Base-by-base conservation (phyloP, 2,888 invertebrate species). In the Cerceris ruficornis region DNA sequence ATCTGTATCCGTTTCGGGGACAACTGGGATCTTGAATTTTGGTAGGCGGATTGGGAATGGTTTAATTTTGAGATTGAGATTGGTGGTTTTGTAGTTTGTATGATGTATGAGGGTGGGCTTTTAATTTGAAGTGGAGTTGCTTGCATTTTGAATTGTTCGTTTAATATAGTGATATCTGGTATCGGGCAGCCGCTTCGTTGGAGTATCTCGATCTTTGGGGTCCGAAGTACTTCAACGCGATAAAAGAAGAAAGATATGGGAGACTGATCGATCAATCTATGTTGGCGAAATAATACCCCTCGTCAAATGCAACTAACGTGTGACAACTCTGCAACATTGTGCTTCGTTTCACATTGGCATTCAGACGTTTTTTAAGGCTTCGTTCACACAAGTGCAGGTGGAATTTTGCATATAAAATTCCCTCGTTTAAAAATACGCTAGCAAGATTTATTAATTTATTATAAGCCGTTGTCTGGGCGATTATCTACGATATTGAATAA, bases 281-380 rank as follows among this genome's bases (percentile, higher is more conserved):
- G 41, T 59, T 58, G 50, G 13, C 39, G 43, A 59, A 60, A 68
- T 69, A 71, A 73, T 60, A 28, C 39, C 54, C 14, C 67, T 67
- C 64, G 49, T 46, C 69, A 62, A 50, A 67, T 28, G 39, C 43
- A 50, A 9, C 52, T 41, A 61, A 65, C 62, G 60, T 28, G 59
- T 52, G 68, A 69, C 82, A 69, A 71, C 62, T 75, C 55, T 75
- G 66, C 78, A 78, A 82, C 75, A 82, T 78, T 82, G 82, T 78
- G 59, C 54, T 57, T 60, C 62, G 79, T 72, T 69, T 75, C 71
- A 50, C 66, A 59, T 71, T 60, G 70, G 65, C 59, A 50, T 50
- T 54, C 15, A 54, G 28, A 50, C 49, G 11, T 28, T 11, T 43
- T 7, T 52, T 75, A 62, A 82, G 43, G 79, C n/a, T 1, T 7